A percentile compares a stretch with the other conserved stretches of the same genome.
Evolutionary conservation across 2,888 invertebrate genomes (phyloP).

Genomic region (Hemithea aestivaria): DNA sequence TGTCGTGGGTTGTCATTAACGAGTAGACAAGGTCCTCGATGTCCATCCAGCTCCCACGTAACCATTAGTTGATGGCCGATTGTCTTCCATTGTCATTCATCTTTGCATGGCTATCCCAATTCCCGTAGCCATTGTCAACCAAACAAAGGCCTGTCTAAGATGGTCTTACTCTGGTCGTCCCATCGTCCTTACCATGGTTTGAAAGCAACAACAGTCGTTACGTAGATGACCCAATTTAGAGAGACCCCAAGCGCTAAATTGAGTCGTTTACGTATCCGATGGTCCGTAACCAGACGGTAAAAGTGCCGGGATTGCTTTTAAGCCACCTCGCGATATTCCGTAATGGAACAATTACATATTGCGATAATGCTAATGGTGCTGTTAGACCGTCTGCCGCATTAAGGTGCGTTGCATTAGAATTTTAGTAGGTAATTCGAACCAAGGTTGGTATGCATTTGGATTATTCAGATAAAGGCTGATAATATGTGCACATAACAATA

Average conservation of each 20-base stretch:
- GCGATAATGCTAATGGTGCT: neutral
- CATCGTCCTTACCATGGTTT: constrained; percentile 27
- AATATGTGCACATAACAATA: too few species aligned
- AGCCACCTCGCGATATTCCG: constrained; percentile 16
- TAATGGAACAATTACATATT: constrained; percentile 12
- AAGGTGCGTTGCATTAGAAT: too few species aligned
- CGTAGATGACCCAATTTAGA: constrained; percentile 45
- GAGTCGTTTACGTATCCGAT: constrained; percentile 41
- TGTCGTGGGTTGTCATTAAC: too few species aligned
- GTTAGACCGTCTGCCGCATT: neutral
- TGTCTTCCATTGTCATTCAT: constrained; percentile 54
- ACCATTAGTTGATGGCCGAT: constrained; percentile 48
- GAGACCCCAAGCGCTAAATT: constrained; percentile 43
- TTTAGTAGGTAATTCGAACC: too few species aligned
- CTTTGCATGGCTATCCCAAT: constrained; percentile 59
- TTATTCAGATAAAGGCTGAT: neutral
- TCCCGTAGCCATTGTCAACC: constrained; percentile 58
- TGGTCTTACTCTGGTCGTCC: constrained; percentile 35
- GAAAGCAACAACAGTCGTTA: constrained; percentile 26
- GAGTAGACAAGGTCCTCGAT: neutral
- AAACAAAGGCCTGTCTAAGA: constrained; percentile 56
- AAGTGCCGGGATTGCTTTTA: constrained; percentile 28
- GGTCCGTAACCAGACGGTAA: constrained; percentile 27
- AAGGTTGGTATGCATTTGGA: too few species aligned
- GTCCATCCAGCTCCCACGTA: constrained; percentile 19